These are phyloP conservation scores for Beris chalybata DNA, from an alignment of 2,888 invertebrate genomes.

Conservation along the genomic window DNA sequence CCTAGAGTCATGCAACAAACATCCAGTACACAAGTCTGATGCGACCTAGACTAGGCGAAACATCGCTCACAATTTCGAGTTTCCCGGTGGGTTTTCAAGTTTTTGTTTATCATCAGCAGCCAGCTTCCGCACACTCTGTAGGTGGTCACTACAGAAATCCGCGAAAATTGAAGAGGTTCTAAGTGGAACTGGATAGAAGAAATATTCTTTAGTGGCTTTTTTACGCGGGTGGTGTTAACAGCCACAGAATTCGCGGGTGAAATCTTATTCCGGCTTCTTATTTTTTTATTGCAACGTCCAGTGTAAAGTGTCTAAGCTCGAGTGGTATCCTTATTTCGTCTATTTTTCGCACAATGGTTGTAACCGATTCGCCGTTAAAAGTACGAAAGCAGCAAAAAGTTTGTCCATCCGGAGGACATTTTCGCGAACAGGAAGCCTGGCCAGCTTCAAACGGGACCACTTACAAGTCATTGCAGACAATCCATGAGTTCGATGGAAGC, in stretches of 20 bases:
- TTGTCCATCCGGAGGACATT: background rate
- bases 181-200: too few relatives aligned
- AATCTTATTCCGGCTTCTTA: too few relatives aligned
- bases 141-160: background rate
- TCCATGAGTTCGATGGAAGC: constrained; percentile 11
- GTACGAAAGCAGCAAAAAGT: background rate
- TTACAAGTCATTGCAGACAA: constrained; percentile 4
- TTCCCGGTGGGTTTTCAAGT: too few relatives aligned
- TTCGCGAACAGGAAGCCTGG: constrained; percentile 13
- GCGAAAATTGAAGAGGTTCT: background rate
- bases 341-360: constrained; percentile 1
- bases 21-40: too few relatives aligned
- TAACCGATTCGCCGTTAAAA: background rate
- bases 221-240: too few relatives aligned
- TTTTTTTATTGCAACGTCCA: background rate
- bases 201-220: too few relatives aligned
- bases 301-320: background rate
- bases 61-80: too few relatives aligned
- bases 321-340: background rate
- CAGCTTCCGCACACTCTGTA: background rate
- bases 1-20: too few relatives aligned
- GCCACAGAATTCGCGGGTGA: too few relatives aligned
- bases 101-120: too few relatives aligned
- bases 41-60: too few relatives aligned
- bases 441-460: background rate